Percentiles rank a stretch among this genome's conserved stretches.
Evolutionary conservation across 2,888 invertebrate genomes (phyloP).

Genomic region (Rotaria macrura): DNA sequence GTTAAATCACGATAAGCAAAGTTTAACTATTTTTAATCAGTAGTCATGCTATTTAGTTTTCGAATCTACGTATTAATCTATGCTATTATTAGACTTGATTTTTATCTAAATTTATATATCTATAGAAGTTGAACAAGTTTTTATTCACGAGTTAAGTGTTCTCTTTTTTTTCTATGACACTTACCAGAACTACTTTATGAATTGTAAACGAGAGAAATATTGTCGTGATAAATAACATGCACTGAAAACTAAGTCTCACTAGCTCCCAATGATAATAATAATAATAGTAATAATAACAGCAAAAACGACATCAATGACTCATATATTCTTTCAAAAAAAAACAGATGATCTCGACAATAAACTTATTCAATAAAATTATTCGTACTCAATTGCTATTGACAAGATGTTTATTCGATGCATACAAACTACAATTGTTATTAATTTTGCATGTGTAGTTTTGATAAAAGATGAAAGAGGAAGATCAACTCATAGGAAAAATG

Average conservation of each 20-base stretch:
- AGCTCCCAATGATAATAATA: not conserved
- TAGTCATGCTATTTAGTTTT: too few species aligned
- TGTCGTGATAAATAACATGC: not conserved
- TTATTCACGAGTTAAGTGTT: not conserved
- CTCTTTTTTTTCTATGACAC: not conserved
- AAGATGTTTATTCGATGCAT: not conserved
- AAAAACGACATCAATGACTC: not conserved
- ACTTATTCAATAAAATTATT: not conserved
- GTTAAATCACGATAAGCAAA: not conserved
- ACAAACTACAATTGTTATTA: not conserved
- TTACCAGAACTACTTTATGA: not conserved
- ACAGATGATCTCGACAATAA: not conserved
- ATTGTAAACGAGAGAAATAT: not conserved
- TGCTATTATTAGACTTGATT: not conserved
- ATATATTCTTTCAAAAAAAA: not conserved
- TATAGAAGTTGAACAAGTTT: not conserved
- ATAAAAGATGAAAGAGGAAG: not conserved
- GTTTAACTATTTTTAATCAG: not conserved
- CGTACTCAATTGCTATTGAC: not conserved
- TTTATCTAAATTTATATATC: too few species aligned
- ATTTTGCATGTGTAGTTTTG: not conserved
- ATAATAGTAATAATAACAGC: too few species aligned
- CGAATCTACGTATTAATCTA: not conserved
- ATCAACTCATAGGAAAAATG: not conserved
- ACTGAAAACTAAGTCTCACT: not conserved